Evolutionary conservation across 2,888 invertebrate genomes (phyloP).

Genomic region (Chrysolina americana): DNA sequence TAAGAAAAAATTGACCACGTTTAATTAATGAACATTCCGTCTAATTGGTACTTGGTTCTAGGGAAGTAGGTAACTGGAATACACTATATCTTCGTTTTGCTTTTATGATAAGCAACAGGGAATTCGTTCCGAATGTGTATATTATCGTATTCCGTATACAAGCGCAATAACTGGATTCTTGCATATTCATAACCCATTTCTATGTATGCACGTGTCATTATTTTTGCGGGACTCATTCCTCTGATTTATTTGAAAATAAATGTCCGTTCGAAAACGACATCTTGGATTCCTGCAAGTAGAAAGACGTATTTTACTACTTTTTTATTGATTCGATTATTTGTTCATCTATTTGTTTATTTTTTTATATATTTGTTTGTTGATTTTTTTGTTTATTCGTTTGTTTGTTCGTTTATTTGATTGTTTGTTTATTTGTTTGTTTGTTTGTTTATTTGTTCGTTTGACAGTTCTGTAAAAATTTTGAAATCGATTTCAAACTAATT

Average conservation of each 20-base stretch:
- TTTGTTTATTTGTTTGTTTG: too few species aligned
- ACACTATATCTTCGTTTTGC: not conserved
- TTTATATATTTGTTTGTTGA: too few species aligned
- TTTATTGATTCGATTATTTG: too few species aligned
- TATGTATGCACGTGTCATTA: not conserved
- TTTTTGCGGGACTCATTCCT: not conserved
- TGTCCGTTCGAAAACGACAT: not conserved
- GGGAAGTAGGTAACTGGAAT: constrained; percentile 5
- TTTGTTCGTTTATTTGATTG: too few species aligned
- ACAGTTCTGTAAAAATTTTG: too few species aligned
- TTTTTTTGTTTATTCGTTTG: too few species aligned
- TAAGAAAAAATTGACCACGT: not conserved
- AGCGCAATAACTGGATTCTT: not conserved
- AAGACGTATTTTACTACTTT: too few species aligned
- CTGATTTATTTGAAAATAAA: not conserved
- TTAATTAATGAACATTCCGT: not conserved
- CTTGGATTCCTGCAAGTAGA: not conserved
- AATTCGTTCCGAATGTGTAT: not conserved
- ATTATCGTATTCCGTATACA: not conserved
- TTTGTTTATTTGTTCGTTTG: too few species aligned
- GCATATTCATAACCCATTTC: not conserved
- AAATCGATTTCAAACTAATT: too few species aligned
- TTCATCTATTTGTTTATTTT: too few species aligned
- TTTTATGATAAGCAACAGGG: constrained; percentile 1
- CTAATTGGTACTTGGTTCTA: constrained; percentile 1